Evolutionary conservation across 2,113 vertebrate species (phyloP), one percentile per base, ranked within the genome.

Genomic region (Oceanites oceanicus): DNA sequence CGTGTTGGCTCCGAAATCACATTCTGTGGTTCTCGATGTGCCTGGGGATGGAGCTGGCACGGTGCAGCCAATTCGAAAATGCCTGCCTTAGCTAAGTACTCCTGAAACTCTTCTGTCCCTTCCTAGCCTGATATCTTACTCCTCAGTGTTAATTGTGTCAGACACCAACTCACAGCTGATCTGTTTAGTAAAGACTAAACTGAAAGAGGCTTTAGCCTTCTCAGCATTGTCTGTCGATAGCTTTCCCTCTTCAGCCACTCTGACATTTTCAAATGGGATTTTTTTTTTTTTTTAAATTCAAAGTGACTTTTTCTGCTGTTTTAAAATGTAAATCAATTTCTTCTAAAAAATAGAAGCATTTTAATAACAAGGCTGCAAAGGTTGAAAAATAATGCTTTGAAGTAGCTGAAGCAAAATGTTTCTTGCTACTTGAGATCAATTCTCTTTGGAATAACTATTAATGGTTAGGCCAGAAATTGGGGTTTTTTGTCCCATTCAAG

Each of bases 311-410:
- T 94, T 74, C 89, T 72, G 72, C 83, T 81, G 89, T 61, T 97
- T 95, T 71, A 87, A 94, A 92, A 94, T 89, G 84, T 90, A 91
- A 92, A 96, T 96, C 84, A 84, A 91, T 91, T 77, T 63, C 52
- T 65, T 20, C 38, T 84, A 22, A 44, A 52, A 59, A 68, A 59
- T 0, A 15, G 68, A 55, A 91, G 47, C 6, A 18, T 87, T 94
- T 91, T 94, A 91, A 92, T 87, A 56, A 78, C 17, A 7, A 45
- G 34, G 7, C 73, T 65, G 56, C 58, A 72, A 40, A 65, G 61
- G 65, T 44, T 81, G 77, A 45, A 85, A 74, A 59, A 27, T 26
- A 85, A 92, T 36, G 73, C 52, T 49, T 61, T 72, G 70, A 87
- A 91, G 86, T 18, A 94, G 72, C 67, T 55, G 66, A 44, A 90